phyloP scores from a whole-genome alignment of 2,113 vertebrate species.

The Mastomys natalensis region DNA sequence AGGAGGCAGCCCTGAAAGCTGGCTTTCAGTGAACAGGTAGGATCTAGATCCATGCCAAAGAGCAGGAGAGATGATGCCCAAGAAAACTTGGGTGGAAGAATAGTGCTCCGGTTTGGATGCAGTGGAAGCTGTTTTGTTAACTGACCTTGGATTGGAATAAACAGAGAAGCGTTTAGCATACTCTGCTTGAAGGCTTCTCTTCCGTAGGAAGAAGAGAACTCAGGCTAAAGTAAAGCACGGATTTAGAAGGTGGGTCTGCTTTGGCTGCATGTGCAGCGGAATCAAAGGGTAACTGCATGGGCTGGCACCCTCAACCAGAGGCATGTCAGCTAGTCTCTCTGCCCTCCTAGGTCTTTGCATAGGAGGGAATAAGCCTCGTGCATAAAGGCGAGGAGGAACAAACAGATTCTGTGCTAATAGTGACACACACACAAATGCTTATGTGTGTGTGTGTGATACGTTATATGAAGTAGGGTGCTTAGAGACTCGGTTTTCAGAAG shows the following conservation, averaged over 20 bases:
- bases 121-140: conserved; percentile 20
- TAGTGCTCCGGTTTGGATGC: neutral
- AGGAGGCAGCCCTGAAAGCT: conserved; percentile 20
- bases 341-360: neutral
- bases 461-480: neutral
- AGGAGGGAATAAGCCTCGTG: neutral
- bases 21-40: conserved; percentile 23
- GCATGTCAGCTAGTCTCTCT: neutral
- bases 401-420: neutral
- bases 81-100: neutral
- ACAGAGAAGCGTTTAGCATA: conserved; percentile 31
- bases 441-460: neutral
- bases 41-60: neutral
- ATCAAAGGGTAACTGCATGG: neutral
- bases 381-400: neutral
- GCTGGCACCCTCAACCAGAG: neutral
- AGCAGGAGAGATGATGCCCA: neutral
- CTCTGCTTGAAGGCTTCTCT: neutral
- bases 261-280: neutral
- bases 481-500: neutral
- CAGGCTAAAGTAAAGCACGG: conserved; percentile 9
- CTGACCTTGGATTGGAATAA: conserved; percentile 34
- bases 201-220: conserved; percentile 1
- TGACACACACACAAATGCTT: neutral
- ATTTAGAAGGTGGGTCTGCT: conserved; percentile 12